These are phyloP conservation scores for Ariopsis seemanni DNA, from an alignment of 2,113 vertebrate species.

Conservation along the genomic window DNA sequence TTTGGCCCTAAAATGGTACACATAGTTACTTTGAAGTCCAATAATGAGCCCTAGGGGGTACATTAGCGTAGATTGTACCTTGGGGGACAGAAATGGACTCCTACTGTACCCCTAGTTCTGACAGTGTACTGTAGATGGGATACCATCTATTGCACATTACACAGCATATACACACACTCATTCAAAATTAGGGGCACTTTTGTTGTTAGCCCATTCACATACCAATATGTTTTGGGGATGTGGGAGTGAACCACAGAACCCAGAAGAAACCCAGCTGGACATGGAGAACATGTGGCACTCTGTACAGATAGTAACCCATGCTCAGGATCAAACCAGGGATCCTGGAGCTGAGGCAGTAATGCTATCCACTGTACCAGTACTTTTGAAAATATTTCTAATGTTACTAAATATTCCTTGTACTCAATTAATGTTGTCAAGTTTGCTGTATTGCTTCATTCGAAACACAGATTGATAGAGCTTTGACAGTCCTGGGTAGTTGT, in stretches of 20 bases:
- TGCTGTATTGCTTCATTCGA: not conserved
- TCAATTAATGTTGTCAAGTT: not conserved
- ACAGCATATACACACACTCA: not conserved
- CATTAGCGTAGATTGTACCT: too few relatives aligned
- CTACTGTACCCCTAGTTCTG: too few relatives aligned
- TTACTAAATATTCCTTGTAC: not conserved
- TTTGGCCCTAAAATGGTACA: too few relatives aligned
- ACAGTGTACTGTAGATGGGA: not conserved
- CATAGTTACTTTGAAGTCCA: too few relatives aligned
- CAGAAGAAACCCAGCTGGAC: not conserved
- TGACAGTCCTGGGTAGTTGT: not conserved
- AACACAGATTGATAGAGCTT: not conserved
- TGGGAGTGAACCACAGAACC: not conserved
- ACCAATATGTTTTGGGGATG: not conserved
- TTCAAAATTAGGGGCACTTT: not conserved
- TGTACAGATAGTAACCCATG: not conserved
- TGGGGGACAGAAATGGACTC: too few relatives aligned
- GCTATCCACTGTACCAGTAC: not conserved
- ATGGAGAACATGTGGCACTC: not conserved
- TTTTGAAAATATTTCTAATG: not conserved
- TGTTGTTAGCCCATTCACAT: not conserved
- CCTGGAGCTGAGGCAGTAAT: not conserved
- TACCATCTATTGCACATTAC: not conserved
- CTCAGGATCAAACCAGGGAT: not conserved
- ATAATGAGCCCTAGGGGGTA: too few relatives aligned